phyloP scores from a whole-genome alignment of 2,113 vertebrate species.

The Plestiodon gilberti region DNA sequence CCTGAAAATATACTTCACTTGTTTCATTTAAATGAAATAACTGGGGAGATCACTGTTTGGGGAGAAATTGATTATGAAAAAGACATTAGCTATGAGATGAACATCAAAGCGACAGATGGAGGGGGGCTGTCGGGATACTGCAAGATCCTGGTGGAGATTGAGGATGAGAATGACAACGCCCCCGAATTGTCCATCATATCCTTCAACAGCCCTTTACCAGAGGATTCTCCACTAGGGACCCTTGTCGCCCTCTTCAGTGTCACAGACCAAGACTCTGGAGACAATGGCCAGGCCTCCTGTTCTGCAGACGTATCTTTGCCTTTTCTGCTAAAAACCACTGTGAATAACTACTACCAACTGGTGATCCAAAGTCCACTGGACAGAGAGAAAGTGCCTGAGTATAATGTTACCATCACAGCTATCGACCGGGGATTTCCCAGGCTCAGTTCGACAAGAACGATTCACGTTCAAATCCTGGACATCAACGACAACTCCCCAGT shows the following conservation, averaged over 20 bases:
- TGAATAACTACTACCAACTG: constrained; percentile 74
- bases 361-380: constrained; percentile 72
- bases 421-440: constrained; percentile 70
- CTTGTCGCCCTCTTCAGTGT: constrained; percentile 65
- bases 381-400: constrained; percentile 68
- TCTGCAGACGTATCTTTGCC: constrained; percentile 62
- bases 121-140: constrained; percentile 69
- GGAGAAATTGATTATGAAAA: constrained; percentile 65
- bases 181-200: constrained; percentile 66
- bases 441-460: constrained; percentile 65
- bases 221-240: constrained; percentile 58
- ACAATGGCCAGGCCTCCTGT: constrained; percentile 65
- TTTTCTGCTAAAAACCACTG: constrained; percentile 73
- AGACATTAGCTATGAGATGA: constrained; percentile 49
- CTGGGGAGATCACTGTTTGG: constrained; percentile 57
- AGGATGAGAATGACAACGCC: constrained; percentile 63
- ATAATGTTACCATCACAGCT: constrained; percentile 76
- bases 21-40: constrained; percentile 52
- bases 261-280: constrained; percentile 58
- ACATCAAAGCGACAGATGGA: constrained; percentile 57
- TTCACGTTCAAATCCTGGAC: constrained; percentile 76
- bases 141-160: constrained; percentile 63
- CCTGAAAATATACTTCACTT: constrained; percentile 49
- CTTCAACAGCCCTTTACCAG: constrained; percentile 58
- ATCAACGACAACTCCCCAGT: constrained; percentile 80